Evolutionary conservation across 2,113 vertebrate species (phyloP).

Genomic region (Embiotoca jacksoni): DNA sequence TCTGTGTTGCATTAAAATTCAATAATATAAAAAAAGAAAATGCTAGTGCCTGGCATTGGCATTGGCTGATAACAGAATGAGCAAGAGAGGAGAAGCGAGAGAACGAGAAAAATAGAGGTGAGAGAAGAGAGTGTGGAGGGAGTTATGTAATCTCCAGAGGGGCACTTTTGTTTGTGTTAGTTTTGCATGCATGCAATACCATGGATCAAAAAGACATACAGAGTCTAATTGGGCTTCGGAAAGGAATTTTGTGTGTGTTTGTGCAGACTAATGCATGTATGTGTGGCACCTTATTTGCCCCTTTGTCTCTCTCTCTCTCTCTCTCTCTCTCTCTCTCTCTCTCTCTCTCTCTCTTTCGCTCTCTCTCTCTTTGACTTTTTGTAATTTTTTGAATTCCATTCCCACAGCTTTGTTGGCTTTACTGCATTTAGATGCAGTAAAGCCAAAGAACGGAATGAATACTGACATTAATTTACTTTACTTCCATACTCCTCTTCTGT

Average conservation of each 20-base stretch:
- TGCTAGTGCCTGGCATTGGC: slow-evolving; percentile 7
- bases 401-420: slow-evolving; percentile 3
- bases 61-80: slow-evolving; percentile 6
- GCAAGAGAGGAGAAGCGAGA: slow-evolving; percentile 24
- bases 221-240: slow-evolving; percentile 69
- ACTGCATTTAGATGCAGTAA: neutral
- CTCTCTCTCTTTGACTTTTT: slow-evolving; percentile 8
- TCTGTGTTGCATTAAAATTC: slow-evolving; percentile 34
- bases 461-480: slow-evolving; percentile 27
- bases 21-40: neutral
- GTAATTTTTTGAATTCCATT: slow-evolving; percentile 26
- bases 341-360: slow-evolving; percentile 6
- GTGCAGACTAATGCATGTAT: slow-evolving; percentile 1
- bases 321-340: neutral
- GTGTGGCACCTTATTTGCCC: neutral
- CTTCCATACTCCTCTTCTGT: slow-evolving; percentile 34
- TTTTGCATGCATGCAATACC: slow-evolving; percentile 60
- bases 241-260: slow-evolving; percentile 36
- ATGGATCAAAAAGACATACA: slow-evolving; percentile 70
- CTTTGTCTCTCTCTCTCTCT: too few relatives aligned
- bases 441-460: slow-evolving; percentile 7
- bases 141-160: slow-evolving; percentile 64
- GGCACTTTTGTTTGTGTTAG: slow-evolving; percentile 67
- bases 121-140: slow-evolving; percentile 24
- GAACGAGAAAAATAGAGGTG: slow-evolving; percentile 30